Evolutionary conservation across 2,113 vertebrate genomes (phyloP).

Genomic region (Motacilla alba): DNA sequence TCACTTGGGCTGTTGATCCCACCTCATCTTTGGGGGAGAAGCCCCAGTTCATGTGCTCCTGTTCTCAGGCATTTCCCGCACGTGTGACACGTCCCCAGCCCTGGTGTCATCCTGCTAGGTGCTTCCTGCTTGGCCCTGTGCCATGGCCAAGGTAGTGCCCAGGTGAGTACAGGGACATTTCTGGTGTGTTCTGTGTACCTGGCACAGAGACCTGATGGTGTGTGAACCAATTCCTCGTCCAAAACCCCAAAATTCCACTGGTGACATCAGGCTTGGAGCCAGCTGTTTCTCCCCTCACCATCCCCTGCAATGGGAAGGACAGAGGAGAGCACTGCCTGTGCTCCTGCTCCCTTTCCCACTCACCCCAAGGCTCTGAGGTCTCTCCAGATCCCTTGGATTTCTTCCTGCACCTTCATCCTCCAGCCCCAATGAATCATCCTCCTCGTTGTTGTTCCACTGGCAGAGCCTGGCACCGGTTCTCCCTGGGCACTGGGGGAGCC

Average conservation of each 20-base stretch:
- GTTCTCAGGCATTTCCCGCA: rapidly evolving
- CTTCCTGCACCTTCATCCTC: not conserved
- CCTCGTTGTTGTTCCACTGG: no score
- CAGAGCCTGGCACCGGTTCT: not conserved
- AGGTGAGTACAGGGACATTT: not conserved
- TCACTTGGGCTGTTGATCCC: not conserved
- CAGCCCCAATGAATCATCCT: not conserved
- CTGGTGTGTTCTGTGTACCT: not conserved
- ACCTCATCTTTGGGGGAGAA: not conserved
- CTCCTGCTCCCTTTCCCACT: not conserved
- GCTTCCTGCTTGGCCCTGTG: not conserved
- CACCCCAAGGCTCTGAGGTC: not conserved
- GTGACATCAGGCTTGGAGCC: not conserved
- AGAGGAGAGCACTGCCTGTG: not conserved
- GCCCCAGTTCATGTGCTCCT: rapidly evolving
- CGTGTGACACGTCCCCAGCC: no score
- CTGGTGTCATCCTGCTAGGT: rapidly evolving
- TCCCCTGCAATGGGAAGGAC: rapidly evolving
- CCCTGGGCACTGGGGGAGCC: rapidly evolving
- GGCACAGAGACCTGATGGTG: not conserved
- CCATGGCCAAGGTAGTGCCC: not conserved
- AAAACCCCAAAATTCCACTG: not conserved
- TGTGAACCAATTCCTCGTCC: not conserved
- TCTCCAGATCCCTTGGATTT: not conserved
- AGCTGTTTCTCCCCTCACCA: not conserved